A percentile compares a stretch with the other conserved stretches of the same genome.
Conservation (phyloP, 2,113 vertebrate species). For the Prochilodus magdalenae region DNA sequence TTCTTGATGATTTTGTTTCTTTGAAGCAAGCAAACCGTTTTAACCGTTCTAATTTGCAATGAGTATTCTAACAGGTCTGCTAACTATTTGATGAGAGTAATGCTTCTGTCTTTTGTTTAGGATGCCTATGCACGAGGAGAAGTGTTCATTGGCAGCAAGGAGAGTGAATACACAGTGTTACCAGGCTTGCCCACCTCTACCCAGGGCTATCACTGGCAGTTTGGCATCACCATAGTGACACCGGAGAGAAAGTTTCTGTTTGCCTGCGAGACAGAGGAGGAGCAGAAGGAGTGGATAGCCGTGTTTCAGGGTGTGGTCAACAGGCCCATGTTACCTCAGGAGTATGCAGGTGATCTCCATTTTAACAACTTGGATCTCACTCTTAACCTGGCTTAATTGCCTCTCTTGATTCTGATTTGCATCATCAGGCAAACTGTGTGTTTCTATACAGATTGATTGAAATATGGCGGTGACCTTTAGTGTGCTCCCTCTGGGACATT, state of each 20-base stretch:
- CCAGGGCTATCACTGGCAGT: slow-evolving; percentile 92
- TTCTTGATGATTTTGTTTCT: neutral
- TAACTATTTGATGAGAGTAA: too few relatives aligned
- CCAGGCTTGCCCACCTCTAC: slow-evolving; percentile 86
- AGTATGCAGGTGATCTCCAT: slow-evolving; percentile 87
- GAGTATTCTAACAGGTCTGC: neutral
- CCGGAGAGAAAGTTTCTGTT: slow-evolving; percentile 95
- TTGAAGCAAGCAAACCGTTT: neutral
- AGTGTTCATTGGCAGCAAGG: slow-evolving; percentile 96
- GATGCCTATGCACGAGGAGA: slow-evolving; percentile 95
- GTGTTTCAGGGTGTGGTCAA: slow-evolving; percentile 93
- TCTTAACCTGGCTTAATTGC: neutral
- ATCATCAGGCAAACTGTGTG: neutral
- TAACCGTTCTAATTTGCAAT: neutral
- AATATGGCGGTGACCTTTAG: too few relatives aligned
- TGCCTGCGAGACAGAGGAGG: slow-evolving; percentile 88
- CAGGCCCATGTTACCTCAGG: slow-evolving; percentile 95
- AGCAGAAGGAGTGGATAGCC: slow-evolving; percentile 90
- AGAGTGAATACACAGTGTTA: slow-evolving; percentile 92
- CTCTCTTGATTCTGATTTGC: neutral
- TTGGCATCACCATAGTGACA: slow-evolving; percentile 94
- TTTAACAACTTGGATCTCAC: neutral
- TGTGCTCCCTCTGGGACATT: too few relatives aligned
- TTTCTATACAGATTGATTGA: too few relatives aligned
- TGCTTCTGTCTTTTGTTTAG: slow-evolving; percentile 66